Base-by-base conservation (phyloP, 2,888 invertebrate genomes). In the Podotricha telesiphe region DNA sequence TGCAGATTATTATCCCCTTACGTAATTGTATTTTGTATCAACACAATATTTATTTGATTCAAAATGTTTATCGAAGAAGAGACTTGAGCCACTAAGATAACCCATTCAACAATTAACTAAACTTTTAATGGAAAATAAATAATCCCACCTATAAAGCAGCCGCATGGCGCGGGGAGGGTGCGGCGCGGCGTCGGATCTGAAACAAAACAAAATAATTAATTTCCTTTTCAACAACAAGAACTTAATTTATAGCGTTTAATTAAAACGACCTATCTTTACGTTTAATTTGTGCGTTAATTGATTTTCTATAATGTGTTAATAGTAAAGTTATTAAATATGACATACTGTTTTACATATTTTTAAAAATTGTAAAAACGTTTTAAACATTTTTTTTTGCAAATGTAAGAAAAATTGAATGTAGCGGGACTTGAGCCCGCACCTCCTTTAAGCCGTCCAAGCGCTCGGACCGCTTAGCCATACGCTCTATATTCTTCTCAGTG, bases 91-190 rank as follows among this genome's bases (percentile, higher is more conserved):
- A 15, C 58, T 20, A 42, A 58, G 20, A 8, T 37, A 56, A 19
- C 7, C 8, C 19, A 56, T 2, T 19, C 19, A 19, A 40, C 13
- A 20, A 42, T 2, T 2, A 28, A 28, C 28, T 28, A 28, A 53
- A 34, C 37, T 63, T 63, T 22, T 42, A 51, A 65, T 37, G 53
- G 11, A 53, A 53, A 53, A 53, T 13, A 65, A 51, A 65, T 65
- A 58, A 58, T 40, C 37, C 19, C 20, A 65, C 64, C 51, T 40
- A 42, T 28, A 40, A 40, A 22, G 28, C n/a, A 7, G 13, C 45
- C 11, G 61, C 61, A 28, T 20, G 40, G 55, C 55, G 37, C 51
- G 8, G 64, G 15, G 6, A 1, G 37, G 6, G 10, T 1, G 37
- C 7, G 37, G 37, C 37, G 7, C 37, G 37, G 37, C n/a, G 28